Base-by-base conservation (phyloP, 2,113 vertebrate genomes). In the Tupaia chinensis region DNA sequence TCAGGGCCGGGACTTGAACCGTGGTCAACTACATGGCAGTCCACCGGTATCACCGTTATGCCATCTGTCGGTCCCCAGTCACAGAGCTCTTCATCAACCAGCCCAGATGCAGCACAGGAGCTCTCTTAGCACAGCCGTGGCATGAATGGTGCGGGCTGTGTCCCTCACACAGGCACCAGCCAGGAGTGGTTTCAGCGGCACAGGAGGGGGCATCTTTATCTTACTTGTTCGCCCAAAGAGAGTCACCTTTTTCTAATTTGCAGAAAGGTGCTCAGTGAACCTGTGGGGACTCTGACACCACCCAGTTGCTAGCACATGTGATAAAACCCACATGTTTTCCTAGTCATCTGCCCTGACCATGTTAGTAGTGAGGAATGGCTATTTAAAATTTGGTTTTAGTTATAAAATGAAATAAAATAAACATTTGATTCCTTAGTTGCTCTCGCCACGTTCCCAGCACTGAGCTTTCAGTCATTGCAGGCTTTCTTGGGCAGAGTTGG, bases 301-400 rank as follows among this genome's bases (percentile, higher is more conserved):
- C n/a, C 32, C 72, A 78, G 27, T 58, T 81, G 66, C 83, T 78
- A 63, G 66, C 68, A 53, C 10, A 10, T 54, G 76, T 60, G 22
- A 77, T 93, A 81, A 94, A 93, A 95, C 11, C 61, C 83, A 27
- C 87, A 90, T 91, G 77, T 70, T 77, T 73, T 60, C 32, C 4
- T 76, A 7, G 25, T 93, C 56, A 10, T 91, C 79, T 81, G 72
- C 13, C 10, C 54, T 54, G 25, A 23, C 27, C n/a, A 76, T 65
- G 56, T 58, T 82, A 78, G 29, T 73, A 80, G 54, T 66, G 87
- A 69, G n/a, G 54, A 60, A 34, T 78, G 34, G 9, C 23, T 79
- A 66, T 61, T 95, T 89, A 74, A 70, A 44, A 60, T 27, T 65
- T 94, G 69, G 58, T 69, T 86, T 78, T 92, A 91, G 73, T 93